A percentile compares a stretch with the other conserved stretches of the same genome.
Evolutionary conservation across 2,888 invertebrate genomes (phyloP).

Genomic region (Serripes groenlandicus): DNA sequence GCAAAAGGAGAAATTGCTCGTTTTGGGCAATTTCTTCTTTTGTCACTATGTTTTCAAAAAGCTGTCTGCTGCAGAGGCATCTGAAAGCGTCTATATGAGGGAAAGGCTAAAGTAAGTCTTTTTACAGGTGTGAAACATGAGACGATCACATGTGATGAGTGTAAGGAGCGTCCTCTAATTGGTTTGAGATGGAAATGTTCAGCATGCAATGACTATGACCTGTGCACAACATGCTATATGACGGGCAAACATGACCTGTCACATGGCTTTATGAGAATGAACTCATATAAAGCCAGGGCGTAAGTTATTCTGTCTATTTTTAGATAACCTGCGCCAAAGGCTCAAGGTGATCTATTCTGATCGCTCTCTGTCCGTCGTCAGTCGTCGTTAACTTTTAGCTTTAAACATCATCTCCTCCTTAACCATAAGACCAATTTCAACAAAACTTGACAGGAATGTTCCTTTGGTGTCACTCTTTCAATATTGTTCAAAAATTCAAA

Average conservation of each 20-base stretch:
- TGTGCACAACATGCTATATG: slow-evolving; percentile 94
- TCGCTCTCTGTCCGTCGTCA: too few species aligned
- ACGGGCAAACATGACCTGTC: slow-evolving; percentile 92
- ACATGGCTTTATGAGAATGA: slow-evolving; percentile 92
- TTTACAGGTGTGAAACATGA: slow-evolving; percentile 91
- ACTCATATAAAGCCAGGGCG: slow-evolving; percentile 87
- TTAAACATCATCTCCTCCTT: too few species aligned
- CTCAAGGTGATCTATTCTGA: too few species aligned
- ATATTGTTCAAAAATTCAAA: too few species aligned
- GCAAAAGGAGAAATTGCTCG: background rate
- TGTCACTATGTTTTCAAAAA: background rate
- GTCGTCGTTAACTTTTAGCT: too few species aligned
- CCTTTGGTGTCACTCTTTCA: too few species aligned
- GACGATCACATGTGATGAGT: slow-evolving; percentile 92
- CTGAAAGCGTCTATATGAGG: background rate
- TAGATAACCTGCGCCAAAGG: too few species aligned
- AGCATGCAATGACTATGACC: slow-evolving; percentile 92
- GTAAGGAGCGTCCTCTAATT: slow-evolving; percentile 91
- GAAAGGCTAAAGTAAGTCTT: background rate
- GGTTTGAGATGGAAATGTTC: slow-evolving; percentile 94
- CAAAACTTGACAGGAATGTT: too few species aligned
- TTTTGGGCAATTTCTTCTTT: background rate
- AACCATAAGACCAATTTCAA: too few species aligned
- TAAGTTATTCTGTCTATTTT: slow-evolving; percentile 49
- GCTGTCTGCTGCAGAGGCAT: background rate